Evolutionary conservation across 2,888 invertebrate species (phyloP), one percentile per base, ranked within the genome.

Genomic region (Oscheius sp.): DNA sequence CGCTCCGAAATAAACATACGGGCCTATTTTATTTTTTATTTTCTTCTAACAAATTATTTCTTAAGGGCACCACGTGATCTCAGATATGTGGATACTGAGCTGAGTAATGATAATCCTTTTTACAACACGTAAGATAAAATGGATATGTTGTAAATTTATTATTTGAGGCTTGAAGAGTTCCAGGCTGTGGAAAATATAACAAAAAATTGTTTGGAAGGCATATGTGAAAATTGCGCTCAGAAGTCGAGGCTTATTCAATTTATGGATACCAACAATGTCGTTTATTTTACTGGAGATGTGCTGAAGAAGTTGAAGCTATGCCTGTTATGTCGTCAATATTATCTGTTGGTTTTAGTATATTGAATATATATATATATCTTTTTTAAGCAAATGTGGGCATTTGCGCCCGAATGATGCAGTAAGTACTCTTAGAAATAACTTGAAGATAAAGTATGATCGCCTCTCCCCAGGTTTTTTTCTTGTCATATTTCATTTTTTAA

Each of bases 221-320:
- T 45, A 1, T 72, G 72, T 30, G 70, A 70, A 50, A 70, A 72
- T 30, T 72, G 72, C 26, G 69, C 36, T 4, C 45, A 67, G 2
- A 14, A 32, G 3, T 54, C 54, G 22, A 51, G 5, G 24, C 45
- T 33, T 9, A 54, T 54, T 17, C 32, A 54, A 20, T 4, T 33
- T 12, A 54, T 33, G 20, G 54, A 54, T 32, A 54, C 54, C 0
- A 33, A 33, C 12, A 17, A n/a, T 17, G 54, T 54, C 2, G 17
- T 6, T 6, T 54, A 54, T 33, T 17, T 32, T 17, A 33, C 33
- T 9, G 54, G 54, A 54, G 33, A 6, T 4, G 33, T 17, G 2
- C 33, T 33, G 22, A 32, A 20, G 12, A 22, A 33, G 33, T 26
- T 41, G 17, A 26, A 32, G 14, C 41, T 59, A 44, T 59, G 59